Base-by-base conservation (phyloP, 2,797 vertebrate species). In the Antrozous pallidus region DNA sequence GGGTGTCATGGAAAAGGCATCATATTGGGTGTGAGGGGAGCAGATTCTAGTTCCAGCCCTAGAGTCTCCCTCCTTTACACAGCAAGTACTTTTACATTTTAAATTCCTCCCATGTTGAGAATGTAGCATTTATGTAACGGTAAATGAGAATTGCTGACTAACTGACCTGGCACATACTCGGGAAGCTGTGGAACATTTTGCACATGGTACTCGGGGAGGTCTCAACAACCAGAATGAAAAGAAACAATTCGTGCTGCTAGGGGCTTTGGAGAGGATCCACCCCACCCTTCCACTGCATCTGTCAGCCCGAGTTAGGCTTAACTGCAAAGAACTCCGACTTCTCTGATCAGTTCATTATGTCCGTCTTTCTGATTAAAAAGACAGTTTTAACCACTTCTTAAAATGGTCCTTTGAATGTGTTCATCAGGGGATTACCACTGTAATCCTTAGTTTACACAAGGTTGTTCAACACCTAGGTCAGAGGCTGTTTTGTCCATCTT, bases 121-220 rank as follows among this genome's bases (percentile, higher is more conserved):
- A 73, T 51, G 51, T 28, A 74, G 31, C 28, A 18, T 11, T 79
- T 45, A 49, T 70, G 11, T 89, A 90, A 90, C 65, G 42, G 85
- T 74, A 83, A 71, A 91, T 2, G 22, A 88, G 87, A 95, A 86
- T 51, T 94, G 90, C 95, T 95, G 89, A 95, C 67, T 96, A 88
- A 96, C 73, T 70, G 90, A 38, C 90, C 87, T 94, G 92, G 92
- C 74, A 33, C 24, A 56, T 45, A 69, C 87, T 80, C 3, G 0
- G 56, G 16, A 73, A 38, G 17, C 87, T 33, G 38, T 17, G 70
- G 58, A 82, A 77, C 58, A 71, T 45, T 94, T 63, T 90, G 73
- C 10, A 5, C 69, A 33, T 40, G 40, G 79, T 77, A 67, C 40
- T 51, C 73, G 54, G 90, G 67, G 54, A 94, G 51, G 84, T 22